Base-by-base conservation (phyloP, 2,888 invertebrate genomes). In the Lasioglossum vierecki region DNA sequence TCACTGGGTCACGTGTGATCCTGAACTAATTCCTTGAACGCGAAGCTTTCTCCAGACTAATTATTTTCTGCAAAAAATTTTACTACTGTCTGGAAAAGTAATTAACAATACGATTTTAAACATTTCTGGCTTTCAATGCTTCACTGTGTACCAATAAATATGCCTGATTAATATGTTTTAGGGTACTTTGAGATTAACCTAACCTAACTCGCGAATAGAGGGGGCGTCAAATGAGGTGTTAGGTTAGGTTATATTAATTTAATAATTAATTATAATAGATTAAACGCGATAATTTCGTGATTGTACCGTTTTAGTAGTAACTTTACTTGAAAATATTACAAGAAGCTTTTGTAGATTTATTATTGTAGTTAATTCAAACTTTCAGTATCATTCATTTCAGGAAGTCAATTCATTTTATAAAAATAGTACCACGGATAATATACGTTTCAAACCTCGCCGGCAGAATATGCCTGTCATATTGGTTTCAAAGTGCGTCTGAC, bases 401-500 rank as follows among this genome's bases (percentile, higher is more conserved):
- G 66, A 66, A 66, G 35, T 66, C 1, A 9, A 22, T 66, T 63
- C 22, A 18, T 22, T 39, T 22, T 66, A 39, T 66, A 9, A 22
- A 39, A 8, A 22, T 18, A 22, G 35, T 3, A 35, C 22, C 22
- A 8, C 35, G 35, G 35, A 75, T 60, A 44, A 75, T 75, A 22
- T 26, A 44, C 60, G 41, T 3, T 1, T 41, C 4, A 22, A 44
- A 26, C 26, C 60, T 75, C 41, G 41, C 53, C 5, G 35, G 26
- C n/a, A 26, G 75, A 72, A 46, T 30, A 18, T 18, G 46, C 41
- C 46, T 46, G 72, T 72, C 72, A 46, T 72, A 46, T 72, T 72
- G 46, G 70, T 73, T 73, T 76, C 46, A 35, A 46, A 76, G 41
- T 63, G 76, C 63, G 66, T 76, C 76, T 68, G 76, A 68, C 76